These are phyloP conservation scores for Tapirus terrestris DNA, from an alignment of 2,113 vertebrate species.

Conservation along the genomic window DNA sequence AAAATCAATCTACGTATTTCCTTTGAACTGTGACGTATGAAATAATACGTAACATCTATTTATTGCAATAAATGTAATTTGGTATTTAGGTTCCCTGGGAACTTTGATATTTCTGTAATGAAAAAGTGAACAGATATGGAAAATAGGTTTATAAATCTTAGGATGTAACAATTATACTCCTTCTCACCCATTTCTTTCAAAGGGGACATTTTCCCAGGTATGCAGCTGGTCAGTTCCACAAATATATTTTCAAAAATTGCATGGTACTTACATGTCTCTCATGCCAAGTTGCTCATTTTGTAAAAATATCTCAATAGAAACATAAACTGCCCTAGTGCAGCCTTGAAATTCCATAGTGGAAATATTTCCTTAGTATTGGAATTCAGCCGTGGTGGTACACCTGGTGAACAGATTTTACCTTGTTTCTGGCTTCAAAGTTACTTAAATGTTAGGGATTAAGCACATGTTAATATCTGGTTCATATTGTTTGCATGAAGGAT, in stretches of 20 bases:
- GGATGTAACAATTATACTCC: background rate
- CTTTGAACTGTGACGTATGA: background rate
- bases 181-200: background rate
- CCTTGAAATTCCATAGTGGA: background rate
- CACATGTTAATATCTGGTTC: background rate
- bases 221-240: background rate
- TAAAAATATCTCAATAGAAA: background rate
- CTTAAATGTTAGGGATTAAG: background rate
- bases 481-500: background rate
- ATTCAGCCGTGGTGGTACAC: background rate
- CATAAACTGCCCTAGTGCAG: background rate
- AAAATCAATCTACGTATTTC: slow-evolving; percentile 12
- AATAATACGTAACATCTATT: background rate
- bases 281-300: background rate
- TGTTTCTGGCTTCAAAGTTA: background rate
- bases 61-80: background rate
- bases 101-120: background rate
- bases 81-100: background rate
- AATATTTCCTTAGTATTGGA: background rate
- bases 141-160: background rate
- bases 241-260: background rate
- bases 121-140: background rate
- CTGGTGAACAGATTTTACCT: background rate
- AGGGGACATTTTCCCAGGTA: background rate
- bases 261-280: background rate